Evolutionary conservation across 1,140 invertebrate genomes (phyloP), one percentile per base, ranked within the genome.

Genomic region (Drosophila kurseongensis): DNA sequence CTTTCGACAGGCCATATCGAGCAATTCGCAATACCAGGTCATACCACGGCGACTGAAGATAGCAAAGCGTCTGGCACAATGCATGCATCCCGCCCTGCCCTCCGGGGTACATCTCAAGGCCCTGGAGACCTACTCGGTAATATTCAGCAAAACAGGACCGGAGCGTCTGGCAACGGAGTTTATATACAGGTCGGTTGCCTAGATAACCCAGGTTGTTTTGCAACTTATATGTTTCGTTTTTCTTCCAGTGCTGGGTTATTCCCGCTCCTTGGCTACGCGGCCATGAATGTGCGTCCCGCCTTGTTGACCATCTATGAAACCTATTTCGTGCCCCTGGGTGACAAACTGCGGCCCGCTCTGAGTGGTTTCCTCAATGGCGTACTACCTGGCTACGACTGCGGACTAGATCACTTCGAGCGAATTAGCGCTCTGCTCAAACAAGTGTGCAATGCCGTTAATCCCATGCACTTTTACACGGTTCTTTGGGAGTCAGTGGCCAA

Each of bases 21-120:
- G 94, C 90, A 95, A 97, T 94, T 94, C 95, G 77, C 97, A 97
- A 92, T 98, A 96, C 93, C 95, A 95, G 63, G 95, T 98, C n/a
- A 97, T 99, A 83, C 98, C 98, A 35, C 95, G 97, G 75, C 94
- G 97, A 74, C 96, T 98, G 63, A 97, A 97, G 83, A 97, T 99
- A 80, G 97, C 97, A 42, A 99, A 99, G 94, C 94, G 98, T 77
- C 93, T 99, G 63, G 97, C 98, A 55, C 98, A 99, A 94, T 99
- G 98, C 93, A 96, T 99, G 94, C 98, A 99, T 94, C 98, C 98
- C 47, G 96, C 96, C 36, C 93, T 99, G 60, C 98, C 98, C 42
- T 95, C 96, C 68, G 98, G 97, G 61, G 98, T 99, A 23, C 98
- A 99, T 93, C 93, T 98, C 32, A 98, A 98, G 93, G 97, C 97